These are phyloP conservation scores for Leptopilina syphax DNA, from an alignment of 2,888 invertebrate genomes.

Conservation along the genomic window DNA sequence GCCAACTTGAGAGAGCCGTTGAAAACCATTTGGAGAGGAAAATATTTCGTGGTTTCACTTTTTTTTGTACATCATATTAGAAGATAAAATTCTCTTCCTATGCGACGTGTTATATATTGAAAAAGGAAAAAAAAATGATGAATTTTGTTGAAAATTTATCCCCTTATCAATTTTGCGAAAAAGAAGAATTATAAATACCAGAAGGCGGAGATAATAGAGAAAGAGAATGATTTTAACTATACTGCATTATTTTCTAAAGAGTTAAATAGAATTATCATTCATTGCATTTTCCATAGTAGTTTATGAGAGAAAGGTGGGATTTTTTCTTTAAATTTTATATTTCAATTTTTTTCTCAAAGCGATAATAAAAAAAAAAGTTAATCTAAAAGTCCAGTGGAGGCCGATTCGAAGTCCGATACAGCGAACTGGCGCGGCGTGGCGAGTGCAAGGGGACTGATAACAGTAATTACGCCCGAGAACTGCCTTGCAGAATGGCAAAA, in stretches of 20 bases:
- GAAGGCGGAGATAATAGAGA: neutral
- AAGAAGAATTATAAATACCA: neutral
- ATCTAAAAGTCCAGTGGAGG: slow-evolving; percentile 34
- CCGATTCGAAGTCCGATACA: slow-evolving; percentile 38
- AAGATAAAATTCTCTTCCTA: no score
- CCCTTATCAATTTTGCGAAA: no score
- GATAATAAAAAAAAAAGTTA: slow-evolving; percentile 6
- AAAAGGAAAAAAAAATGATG: no score
- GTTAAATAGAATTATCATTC: neutral
- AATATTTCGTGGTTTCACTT: neutral
- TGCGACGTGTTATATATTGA: no score
- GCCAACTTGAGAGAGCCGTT: neutral
- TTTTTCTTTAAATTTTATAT: neutral
- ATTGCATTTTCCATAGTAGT: neutral
- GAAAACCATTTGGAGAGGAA: neutral
- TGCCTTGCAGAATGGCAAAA: slow-evolving; percentile 43
- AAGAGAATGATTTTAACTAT: neutral
- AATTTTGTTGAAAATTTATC: no score
- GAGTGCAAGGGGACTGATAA: slow-evolving; percentile 40
- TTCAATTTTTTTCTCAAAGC: neutral
- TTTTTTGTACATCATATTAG: neutral
- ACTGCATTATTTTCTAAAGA: neutral
- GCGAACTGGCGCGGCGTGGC: slow-evolving; percentile 20
- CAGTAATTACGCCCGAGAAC: slow-evolving; percentile 38
- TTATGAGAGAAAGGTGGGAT: neutral